Conservation (phyloP, 2,797 vertebrate genomes). For the Neomorphus geoffroyi region DNA sequence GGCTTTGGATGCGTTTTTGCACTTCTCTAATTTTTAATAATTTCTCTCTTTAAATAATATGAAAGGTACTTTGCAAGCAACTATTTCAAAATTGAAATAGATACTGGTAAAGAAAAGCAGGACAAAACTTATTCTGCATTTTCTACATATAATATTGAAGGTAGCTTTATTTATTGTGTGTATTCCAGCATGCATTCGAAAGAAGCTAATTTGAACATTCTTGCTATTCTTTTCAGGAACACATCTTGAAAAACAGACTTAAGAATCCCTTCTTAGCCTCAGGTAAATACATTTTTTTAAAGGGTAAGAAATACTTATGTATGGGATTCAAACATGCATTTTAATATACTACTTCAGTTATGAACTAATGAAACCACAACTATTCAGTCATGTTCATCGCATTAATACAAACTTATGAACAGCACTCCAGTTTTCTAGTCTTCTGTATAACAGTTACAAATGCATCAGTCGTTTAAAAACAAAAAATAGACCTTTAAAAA, state of each 20-base stretch:
- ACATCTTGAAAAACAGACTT: not conserved
- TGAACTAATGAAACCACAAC: slow-evolving; percentile 11
- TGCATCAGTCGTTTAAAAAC: not conserved
- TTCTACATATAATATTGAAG: not conserved
- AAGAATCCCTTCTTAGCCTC: not conserved
- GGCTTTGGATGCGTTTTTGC: slow-evolving; percentile 74
- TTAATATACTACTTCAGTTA: not conserved
- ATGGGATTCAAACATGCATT: slow-evolving; percentile 9
- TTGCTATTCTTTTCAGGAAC: not conserved
- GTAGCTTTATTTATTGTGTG: not conserved
- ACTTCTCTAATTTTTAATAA: not conserved
- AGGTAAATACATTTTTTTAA: not conserved
- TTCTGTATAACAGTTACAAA: slow-evolving; percentile 9
- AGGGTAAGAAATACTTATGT: not conserved
- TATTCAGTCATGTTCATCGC: not conserved
- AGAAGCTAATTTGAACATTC: not conserved
- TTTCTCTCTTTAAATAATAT: not conserved
- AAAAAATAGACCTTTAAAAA: not conserved
- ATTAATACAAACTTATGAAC: not conserved
- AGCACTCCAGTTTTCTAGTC: not conserved
- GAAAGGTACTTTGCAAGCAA: not conserved
- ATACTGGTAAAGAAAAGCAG: not conserved
- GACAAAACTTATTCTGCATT: not conserved
- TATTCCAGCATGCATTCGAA: not conserved
- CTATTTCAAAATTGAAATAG: slow-evolving; percentile 20